These are phyloP conservation scores for Drosophila sturtevanti DNA, from an alignment of 1,140 invertebrate genomes.

Conservation along the genomic window DNA sequence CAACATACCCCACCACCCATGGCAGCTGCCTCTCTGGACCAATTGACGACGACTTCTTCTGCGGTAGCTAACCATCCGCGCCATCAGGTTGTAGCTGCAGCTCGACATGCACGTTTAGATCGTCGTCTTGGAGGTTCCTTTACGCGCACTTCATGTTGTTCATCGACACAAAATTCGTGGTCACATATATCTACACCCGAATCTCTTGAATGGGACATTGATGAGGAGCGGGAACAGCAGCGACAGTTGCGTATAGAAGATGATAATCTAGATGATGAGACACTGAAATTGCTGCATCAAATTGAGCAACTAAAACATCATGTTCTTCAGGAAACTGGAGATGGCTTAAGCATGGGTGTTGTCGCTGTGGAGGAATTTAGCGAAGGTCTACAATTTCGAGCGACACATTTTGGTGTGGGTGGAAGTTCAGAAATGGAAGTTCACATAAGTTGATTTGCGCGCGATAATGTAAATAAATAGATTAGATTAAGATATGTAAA, in stretches of 20 bases:
- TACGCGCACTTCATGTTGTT: conserved; percentile 68
- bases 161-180: conserved; percentile 75
- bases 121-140: conserved; percentile 62
- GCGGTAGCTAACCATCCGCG: conserved; percentile 44
- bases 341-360: conserved; percentile 51
- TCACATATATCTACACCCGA: conserved; percentile 81
- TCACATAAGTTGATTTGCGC: conserved; percentile 46
- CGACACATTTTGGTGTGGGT: conserved; percentile 45
- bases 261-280: conserved; percentile 76
- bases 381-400: conserved; percentile 51
- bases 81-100: conserved; percentile 13
- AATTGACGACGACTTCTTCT: conserved; percentile 46
- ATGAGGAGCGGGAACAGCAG: conserved; percentile 75
- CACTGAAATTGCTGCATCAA: conserved; percentile 73
- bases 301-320: conserved; percentile 80
- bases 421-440: conserved; percentile 38
- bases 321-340: conserved; percentile 75
- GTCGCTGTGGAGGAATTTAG: conserved; percentile 47
- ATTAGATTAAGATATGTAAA: conserved; percentile 10
- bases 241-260: conserved; percentile 65
- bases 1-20: conserved; percentile 31
- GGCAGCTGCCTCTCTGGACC: conserved; percentile 53
- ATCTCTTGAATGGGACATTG: conserved; percentile 79
- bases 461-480: conserved; percentile 3
- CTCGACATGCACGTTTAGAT: conserved; percentile 35